A percentile compares a stretch with the other conserved stretches of the same genome.
Evolutionary conservation across 2,888 invertebrate species (phyloP).

Genomic region (Therioaphis trifolii): DNA sequence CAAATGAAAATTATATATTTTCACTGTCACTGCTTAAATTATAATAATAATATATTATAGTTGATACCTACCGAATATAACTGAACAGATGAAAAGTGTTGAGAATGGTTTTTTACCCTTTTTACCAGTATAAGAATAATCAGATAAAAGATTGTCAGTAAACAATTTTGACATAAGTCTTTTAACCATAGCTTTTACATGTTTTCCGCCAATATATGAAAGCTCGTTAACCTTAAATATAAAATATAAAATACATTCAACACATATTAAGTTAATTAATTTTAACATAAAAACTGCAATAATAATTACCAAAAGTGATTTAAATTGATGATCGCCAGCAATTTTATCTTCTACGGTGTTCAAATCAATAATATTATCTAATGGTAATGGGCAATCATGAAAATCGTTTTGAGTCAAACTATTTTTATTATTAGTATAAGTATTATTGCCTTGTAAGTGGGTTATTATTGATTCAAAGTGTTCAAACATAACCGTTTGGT

Average conservation of each 20-base stretch:
- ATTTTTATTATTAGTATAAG: background rate
- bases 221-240: background rate
- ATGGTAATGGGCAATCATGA: background rate
- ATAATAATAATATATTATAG: too few species aligned
- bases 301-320: conserved; percentile 18
- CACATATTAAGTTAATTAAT: background rate
- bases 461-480: background rate
- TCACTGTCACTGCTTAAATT: too few species aligned
- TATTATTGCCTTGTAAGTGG: background rate
- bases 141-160: background rate
- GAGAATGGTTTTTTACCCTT: conserved; percentile 14
- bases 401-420: background rate
- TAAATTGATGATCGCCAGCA: conserved; percentile 17
- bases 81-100: too few species aligned
- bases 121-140: background rate
- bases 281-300: background rate
- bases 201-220: too few species aligned
- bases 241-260: background rate
- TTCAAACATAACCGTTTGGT: background rate
- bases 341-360: background rate
- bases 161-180: conserved; percentile 19
- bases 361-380: conserved; percentile 20
- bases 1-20: too few species aligned
- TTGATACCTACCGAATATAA: too few species aligned
- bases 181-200: background rate